phyloP scores from a whole-genome alignment of 2,797 vertebrate species.

The Spondyliosoma cantharus region DNA sequence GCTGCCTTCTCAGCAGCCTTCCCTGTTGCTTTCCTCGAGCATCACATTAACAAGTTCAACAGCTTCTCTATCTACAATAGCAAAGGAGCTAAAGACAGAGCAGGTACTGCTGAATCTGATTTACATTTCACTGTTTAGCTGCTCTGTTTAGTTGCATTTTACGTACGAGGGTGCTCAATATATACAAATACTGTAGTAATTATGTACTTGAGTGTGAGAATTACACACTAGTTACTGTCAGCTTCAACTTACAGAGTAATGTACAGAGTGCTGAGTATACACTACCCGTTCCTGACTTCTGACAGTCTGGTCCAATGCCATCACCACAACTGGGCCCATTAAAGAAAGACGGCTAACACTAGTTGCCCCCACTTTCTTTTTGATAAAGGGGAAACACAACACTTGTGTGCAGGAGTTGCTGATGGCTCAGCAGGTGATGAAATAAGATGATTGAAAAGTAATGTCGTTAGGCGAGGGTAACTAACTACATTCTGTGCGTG shows the following conservation, averaged over 20 bases:
- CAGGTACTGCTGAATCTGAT: constrained; percentile 78
- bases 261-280: not conserved
- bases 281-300: no score
- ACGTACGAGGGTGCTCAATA: not conserved
- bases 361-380: not conserved
- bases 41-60: constrained; percentile 93
- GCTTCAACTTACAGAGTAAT: no score
- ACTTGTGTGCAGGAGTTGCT: not conserved
- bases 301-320: not conserved
- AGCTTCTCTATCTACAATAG: constrained; percentile 93
- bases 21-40: constrained; percentile 95
- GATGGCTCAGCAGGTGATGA: not conserved
- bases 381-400: not conserved
- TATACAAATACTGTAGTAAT: not conserved
- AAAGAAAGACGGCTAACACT: no score
- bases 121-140: not conserved
- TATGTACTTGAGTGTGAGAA: not conserved
- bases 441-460: no score
- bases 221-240: not conserved
- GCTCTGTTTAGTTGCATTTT: not conserved
- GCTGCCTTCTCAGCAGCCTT: constrained; percentile 94
- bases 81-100: constrained; percentile 86
- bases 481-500: not conserved
- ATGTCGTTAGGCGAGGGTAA: not conserved
- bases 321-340: not conserved